phyloP scores from a whole-genome alignment of 2,888 invertebrate species.

The Campoletis raptor region DNA sequence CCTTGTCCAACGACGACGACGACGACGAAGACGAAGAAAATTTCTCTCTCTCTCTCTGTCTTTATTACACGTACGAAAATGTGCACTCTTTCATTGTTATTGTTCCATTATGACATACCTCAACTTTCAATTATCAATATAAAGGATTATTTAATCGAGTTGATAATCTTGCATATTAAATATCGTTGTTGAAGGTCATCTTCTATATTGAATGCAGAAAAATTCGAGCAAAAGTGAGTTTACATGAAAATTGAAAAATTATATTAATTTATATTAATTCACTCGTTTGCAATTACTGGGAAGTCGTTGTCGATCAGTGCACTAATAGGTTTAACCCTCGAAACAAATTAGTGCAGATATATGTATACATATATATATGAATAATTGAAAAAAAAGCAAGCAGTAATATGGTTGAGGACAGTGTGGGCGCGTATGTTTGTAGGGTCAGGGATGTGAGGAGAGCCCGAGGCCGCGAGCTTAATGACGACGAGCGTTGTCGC shows the following conservation, averaged over 20 bases:
- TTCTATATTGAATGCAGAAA: neutral
- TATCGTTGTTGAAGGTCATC: neutral
- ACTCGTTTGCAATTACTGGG: neutral
- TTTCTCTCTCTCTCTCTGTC: constrained; percentile 44
- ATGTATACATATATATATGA: neutral
- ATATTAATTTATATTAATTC: neutral
- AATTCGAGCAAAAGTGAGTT: neutral
- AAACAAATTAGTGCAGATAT: neutral
- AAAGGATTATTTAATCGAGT: neutral
- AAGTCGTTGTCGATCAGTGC: neutral
- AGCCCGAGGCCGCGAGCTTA: constrained; percentile 80
- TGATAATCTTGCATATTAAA: neutral
- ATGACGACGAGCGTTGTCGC: constrained; percentile 76
- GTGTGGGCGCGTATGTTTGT: constrained; percentile 70
- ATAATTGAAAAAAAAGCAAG: constrained; percentile 8
- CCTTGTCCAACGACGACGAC: constrained; percentile 11
- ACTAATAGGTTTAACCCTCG: neutral
- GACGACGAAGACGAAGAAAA: neutral
- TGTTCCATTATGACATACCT: neutral
- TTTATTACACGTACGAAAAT: neutral
- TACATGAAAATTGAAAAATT: neutral
- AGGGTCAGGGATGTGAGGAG: constrained; percentile 33
- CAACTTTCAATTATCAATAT: neutral
- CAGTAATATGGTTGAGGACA: constrained; percentile 36
- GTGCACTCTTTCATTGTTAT: constrained; percentile 1